A percentile compares a stretch with the other conserved stretches of the same genome.
phyloP scores from a whole-genome alignment of 2,113 vertebrate species.

The Anas platyrhynchos region DNA sequence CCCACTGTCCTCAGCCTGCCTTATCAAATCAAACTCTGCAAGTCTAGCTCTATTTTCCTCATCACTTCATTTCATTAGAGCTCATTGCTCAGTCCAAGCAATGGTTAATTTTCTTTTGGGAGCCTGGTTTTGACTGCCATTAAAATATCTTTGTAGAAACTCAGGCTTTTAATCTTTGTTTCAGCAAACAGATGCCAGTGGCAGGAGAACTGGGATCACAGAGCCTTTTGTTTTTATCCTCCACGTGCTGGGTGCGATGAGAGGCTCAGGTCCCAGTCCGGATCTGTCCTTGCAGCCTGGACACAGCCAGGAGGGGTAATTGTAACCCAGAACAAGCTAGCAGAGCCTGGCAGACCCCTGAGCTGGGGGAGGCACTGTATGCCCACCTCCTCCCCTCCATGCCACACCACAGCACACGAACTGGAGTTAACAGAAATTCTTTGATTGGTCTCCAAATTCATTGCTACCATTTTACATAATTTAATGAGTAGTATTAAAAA shows the following conservation, averaged over 20 bases:
- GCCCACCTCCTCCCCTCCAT: background rate
- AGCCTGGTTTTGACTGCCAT: background rate
- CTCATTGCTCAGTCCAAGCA: background rate
- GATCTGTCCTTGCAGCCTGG: background rate
- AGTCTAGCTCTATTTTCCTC: background rate
- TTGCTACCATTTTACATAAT: background rate
- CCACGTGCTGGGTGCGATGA: background rate
- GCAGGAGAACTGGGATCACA: background rate
- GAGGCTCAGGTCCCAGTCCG: background rate
- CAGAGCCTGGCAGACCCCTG: background rate
- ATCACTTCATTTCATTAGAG: background rate
- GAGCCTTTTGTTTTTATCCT: background rate
- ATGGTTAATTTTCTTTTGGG: background rate
- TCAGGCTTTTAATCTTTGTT: slow-evolving; percentile 14
- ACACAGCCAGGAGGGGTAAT: background rate
- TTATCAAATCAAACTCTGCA: background rate
- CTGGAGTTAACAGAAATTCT: background rate
- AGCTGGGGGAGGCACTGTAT: background rate
- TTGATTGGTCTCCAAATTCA: background rate
- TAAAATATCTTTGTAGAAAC: background rate
- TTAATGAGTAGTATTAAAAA: background rate
- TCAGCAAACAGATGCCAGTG: background rate
- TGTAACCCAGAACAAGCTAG: background rate
- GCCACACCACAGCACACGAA: background rate
- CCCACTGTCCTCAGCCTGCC: background rate